A percentile compares a stretch with the other conserved stretches of the same genome.
Conservation (phyloP, 2,113 vertebrate genomes). For the Recurvirostra avosetta region DNA sequence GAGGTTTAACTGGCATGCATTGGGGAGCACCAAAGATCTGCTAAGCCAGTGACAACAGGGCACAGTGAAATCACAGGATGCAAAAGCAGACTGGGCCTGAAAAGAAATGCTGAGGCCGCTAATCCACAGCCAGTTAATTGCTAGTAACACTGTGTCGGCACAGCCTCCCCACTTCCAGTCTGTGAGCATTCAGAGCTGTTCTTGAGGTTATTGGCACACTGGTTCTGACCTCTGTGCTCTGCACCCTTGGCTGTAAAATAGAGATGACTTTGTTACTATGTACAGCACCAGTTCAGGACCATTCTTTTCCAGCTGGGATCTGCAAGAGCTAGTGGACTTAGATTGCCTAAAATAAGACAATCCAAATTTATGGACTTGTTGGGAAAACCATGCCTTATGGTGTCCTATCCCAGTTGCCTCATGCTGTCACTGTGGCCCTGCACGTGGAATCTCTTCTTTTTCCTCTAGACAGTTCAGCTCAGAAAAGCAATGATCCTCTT, state of each 20-base stretch:
- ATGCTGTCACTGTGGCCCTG: not conserved
- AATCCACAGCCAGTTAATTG: not conserved
- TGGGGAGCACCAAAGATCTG: not conserved
- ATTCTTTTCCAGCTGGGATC: not conserved
- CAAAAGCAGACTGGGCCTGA: not conserved
- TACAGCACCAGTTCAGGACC: not conserved
- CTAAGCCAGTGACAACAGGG: not conserved
- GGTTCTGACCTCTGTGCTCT: not conserved
- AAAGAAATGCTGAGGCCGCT: not conserved
- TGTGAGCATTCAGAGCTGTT: not conserved
- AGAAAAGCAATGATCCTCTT: not conserved
- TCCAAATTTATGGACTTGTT: not conserved
- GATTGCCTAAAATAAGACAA: not conserved
- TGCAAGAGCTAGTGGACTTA: not conserved
- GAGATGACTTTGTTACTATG: not conserved
- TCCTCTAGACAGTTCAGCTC: not conserved
- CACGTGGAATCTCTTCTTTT: not conserved
- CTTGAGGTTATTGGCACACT: not conserved
- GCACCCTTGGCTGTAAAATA: not conserved
- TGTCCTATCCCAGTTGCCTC: not conserved
- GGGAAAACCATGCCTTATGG: not conserved
- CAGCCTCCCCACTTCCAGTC: not conserved
- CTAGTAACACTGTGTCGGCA: not conserved
- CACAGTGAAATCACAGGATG: not conserved
- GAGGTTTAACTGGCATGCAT: not conserved